A percentile compares a stretch with the other conserved stretches of the same genome.
Conservation (phyloP, 2,797 vertebrate genomes). For the Pangasius macronema region DNA sequence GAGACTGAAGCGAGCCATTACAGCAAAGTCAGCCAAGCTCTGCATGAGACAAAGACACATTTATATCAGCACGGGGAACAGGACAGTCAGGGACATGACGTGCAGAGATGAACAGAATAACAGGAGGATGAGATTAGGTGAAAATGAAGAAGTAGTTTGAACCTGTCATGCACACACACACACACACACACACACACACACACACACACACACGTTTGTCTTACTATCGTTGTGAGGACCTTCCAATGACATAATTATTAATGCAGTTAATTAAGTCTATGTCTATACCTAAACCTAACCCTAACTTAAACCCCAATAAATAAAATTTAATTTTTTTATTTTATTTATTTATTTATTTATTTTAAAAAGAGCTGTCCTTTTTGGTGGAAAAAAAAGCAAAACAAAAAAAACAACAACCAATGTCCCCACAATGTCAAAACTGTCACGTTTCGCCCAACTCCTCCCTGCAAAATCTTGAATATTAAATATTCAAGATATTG, state of each 20-base stretch:
- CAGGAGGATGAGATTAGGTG: not conserved
- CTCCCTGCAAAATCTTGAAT: too few species aligned
- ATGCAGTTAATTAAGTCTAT: not conserved
- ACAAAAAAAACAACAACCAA: too few species aligned
- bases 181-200: too few species aligned
- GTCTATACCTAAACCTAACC: not conserved
- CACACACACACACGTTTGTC: not conserved
- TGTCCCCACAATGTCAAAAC: too few species aligned
- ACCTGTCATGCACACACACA: too few species aligned
- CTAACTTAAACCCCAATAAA: not conserved
- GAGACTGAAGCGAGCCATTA: conserved; percentile 50
- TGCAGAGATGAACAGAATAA: not conserved
- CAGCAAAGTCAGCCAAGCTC: conserved; percentile 13
- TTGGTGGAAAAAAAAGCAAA: too few species aligned
- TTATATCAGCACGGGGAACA: not conserved
- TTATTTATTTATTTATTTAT: too few species aligned
- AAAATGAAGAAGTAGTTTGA: not conserved
- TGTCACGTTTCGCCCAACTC: too few species aligned
- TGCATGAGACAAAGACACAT: not conserved
- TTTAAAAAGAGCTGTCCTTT: too few species aligned
- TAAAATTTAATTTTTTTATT: too few species aligned
- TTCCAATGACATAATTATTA: not conserved
- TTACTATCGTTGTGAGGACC: not conserved
- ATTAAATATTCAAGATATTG: not conserved
- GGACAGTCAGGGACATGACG: not conserved